phyloP scores from a whole-genome alignment of 2,888 invertebrate species.

The Lycophotia porphyrea region DNA sequence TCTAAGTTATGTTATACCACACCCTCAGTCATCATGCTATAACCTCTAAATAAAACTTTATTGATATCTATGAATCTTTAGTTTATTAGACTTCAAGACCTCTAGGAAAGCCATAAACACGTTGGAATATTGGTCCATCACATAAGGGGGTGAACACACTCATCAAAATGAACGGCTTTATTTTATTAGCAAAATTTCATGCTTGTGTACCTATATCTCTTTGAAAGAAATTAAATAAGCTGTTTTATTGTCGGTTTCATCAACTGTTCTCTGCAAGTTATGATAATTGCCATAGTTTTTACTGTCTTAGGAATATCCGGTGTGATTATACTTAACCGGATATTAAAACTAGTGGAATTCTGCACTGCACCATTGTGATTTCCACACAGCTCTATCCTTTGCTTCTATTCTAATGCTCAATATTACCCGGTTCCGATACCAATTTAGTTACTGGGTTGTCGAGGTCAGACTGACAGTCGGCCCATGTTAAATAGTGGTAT shows the following conservation, averaged over 20 bases:
- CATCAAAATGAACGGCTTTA: constrained; percentile 46
- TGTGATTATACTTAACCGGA: neutral
- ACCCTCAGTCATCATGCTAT: constrained; percentile 32
- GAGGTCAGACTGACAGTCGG: neutral
- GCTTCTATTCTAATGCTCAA: neutral
- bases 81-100: constrained; percentile 41
- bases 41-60: constrained; percentile 55
- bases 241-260: constrained; percentile 20
- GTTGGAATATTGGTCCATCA: constrained; percentile 23
- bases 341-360: constrained; percentile 27
- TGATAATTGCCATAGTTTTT: constrained; percentile 18
- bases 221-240: neutral
- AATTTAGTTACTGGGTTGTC: neutral
- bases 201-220: neutral
- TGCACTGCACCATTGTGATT: neutral
- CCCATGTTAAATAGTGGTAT: neutral
- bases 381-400: neutral
- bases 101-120: constrained; percentile 53
- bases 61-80: constrained; percentile 46
- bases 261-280: constrained; percentile 14
- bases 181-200: constrained; percentile 34
- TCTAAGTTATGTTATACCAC: constrained; percentile 12
- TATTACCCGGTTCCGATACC: neutral
- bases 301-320: constrained; percentile 6
- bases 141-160: constrained; percentile 49